Evolutionary conservation across 92 coral and sea anemone species (phyloP).

Genomic region (Anthopleura xanthogrammica): DNA sequence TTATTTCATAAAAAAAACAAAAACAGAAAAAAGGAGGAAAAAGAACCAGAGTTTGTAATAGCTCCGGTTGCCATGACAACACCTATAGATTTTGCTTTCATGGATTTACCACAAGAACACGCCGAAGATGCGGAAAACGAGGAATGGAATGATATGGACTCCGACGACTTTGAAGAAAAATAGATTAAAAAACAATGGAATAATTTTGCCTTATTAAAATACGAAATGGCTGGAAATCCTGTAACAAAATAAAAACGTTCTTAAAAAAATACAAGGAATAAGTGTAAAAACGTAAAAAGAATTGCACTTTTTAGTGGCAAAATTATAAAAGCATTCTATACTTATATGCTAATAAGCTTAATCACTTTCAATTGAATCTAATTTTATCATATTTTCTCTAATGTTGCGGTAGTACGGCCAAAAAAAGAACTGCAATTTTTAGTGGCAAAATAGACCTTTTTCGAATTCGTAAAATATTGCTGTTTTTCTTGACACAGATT

Average conservation of each 20-base stretch:
- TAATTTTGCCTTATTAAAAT: background rate
- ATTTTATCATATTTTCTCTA: too few species aligned
- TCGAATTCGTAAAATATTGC: too few species aligned
- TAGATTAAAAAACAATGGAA: background rate
- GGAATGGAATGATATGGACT: slow-evolving; percentile 26
- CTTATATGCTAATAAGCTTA: too few species aligned
- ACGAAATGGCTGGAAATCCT: background rate
- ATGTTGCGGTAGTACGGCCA: too few species aligned
- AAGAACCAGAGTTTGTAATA: slow-evolving; percentile 13
- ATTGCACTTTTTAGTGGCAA: too few species aligned
- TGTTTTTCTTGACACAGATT: too few species aligned
- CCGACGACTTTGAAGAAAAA: slow-evolving; percentile 22
- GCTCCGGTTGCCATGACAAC: slow-evolving; percentile 35
- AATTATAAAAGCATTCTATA: too few species aligned
- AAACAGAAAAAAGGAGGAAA: background rate
- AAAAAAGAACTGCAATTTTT: too few species aligned
- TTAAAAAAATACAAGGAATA: too few species aligned
- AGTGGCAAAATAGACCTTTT: too few species aligned
- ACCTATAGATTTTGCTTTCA: slow-evolving; percentile 35
- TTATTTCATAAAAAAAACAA: background rate
- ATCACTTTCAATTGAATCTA: too few species aligned
- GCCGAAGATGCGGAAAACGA: slow-evolving; percentile 14
- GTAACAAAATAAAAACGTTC: background rate
- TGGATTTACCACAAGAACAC: slow-evolving; percentile 38
- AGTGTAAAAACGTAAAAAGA: too few species aligned